Evolutionary conservation across 2,888 invertebrate species (phyloP), one percentile per base, ranked within the genome.

Genomic region (Metallyticus violacea): DNA sequence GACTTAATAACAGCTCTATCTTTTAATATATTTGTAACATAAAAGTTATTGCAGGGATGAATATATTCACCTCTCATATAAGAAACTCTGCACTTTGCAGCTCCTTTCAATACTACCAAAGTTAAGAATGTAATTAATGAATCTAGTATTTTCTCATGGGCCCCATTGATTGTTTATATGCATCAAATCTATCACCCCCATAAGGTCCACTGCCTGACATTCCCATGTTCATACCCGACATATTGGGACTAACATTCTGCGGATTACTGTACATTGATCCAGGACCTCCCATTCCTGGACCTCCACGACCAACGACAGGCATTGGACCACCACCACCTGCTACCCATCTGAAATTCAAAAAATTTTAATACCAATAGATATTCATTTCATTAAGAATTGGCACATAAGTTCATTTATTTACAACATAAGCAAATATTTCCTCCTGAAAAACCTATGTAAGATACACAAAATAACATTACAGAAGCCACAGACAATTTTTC

Each of bases 171-270:
- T 79, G 86, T 77, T 88, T 88, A 85, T 88, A 88, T 7, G 86
- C 85, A 78, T 88, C 88, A 76, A 88, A 88, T 62, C 88, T 85
- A 85, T 88, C 88, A 9, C 87, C 86, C 28, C 81, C 81, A 79
- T 88, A 88, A n/a, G 87, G 88, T 7, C 88, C 87, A 26, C 87
- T n/a, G 9, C 86, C 79, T 0, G 85, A 85, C 85, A 87, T 80
- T 4, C 85, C 85, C 85, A 87, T 87, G 26, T 83, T 83, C 85
- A 87, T 86, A 77, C 88, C 87, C 1, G 86, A 85, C 30, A 87
- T 86, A 76, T 78, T 87, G 5, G 88, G 86, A 7, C 87, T 27
- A 26, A 88, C 87, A 62, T 85, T 86, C 80, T 85, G 86, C 22
- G 85, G 81, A 28, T 81, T 82, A 30, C 81, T 29, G 86, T 88